Base-by-base conservation (phyloP, 2,113 vertebrate genomes). In the Orthonyx spaldingii region DNA sequence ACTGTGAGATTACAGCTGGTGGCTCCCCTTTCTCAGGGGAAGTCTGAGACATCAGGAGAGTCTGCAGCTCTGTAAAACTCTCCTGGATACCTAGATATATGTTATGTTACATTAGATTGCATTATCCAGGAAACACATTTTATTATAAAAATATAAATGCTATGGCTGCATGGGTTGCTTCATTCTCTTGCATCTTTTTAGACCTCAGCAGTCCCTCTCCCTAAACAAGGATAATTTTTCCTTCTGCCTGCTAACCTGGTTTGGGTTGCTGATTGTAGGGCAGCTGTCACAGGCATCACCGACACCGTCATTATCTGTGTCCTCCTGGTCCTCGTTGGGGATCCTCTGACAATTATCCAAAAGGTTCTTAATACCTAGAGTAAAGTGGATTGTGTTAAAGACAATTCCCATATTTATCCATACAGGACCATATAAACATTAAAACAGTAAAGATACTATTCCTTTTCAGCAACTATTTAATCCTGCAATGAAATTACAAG, bases 251-350 rank as follows among this genome's bases (percentile, higher is more conserved):
- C 97, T 97, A 57, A 99, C 99, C 99, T 99, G 99, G 95, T 99
- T 99, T 47, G 99, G 99, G 96, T 99, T 99, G 96, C 97, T 97
- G 95, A 99, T 72, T 47, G 99, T 98, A 32, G 99, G 99, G 87
- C 99, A 99, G 92, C 99, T 99, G 96, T 99, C 99, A 96, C 99
- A 99, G 52, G 97, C 98, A 47, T 99, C 99, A 74, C 99, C 99
- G 32, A 99, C 99, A 12, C 99, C 99, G 6, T 99, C 99, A 13
- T 95, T 97, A 94, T 99, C 99, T 92, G 35, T 96, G 93, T 99
- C 99, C 42, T 76, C 94, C 93, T 99, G 99, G 93, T 99, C 98
- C 72, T 55, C 84, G 72, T 99, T 99, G 44, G 99, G 97, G 64
- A 99, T 97, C 79, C 83, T 98, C 61, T 97, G 99, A 94, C 99